Evolutionary conservation across 2,797 vertebrate species (phyloP), one percentile per base, ranked within the genome.

Genomic region (Ibycter americanus): DNA sequence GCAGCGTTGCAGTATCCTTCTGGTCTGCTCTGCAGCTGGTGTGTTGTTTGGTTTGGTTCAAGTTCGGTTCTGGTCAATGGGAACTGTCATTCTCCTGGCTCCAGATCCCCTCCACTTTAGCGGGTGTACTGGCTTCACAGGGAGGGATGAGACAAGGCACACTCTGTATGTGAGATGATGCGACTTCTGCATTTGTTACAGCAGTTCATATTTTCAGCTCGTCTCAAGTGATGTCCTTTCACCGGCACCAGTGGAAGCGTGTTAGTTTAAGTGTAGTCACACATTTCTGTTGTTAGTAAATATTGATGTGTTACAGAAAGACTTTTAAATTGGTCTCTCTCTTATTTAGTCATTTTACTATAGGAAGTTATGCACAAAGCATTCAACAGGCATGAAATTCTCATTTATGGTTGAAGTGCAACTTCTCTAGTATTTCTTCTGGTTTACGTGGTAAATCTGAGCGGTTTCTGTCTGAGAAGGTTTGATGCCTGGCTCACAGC

Each of bases 401-500:
- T 51, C 54, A 27, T 19, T 42, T 14, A 11, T 29, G 55, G 31
- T 2, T 34, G 32, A 26, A 21, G 25, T 25, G 52, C 13, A 21
- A 13, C 42, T 68, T 36, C 73, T 78, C 21, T 38, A 11, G n/a
- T 19, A 10, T 46, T 82, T 46, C 15, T 82, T 32, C 32, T 22
- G 40, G 8, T 68, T 54, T 25, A 31, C 3, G 0, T 4, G n/a
- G 42, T 10, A 4, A 19, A 8, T 19, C 36, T 42, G 55, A 31
- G 20, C 0, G 4, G 16, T 14, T 3, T 11, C 12, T 55, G 32
- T 7, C 25, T 8, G 29, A n/a, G 65, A 7, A 27, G 12, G 0
- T 54, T 49, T 15, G n/a, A 18, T 12, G 8, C 32, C 36, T 14
- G 42, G 38, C 62, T 46, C 23, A 7, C 25, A 42, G 68, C 7